Evolutionary conservation across 2,113 vertebrate genomes (phyloP), one percentile per base, ranked within the genome.

Genomic region (Bombycilla garrulus): DNA sequence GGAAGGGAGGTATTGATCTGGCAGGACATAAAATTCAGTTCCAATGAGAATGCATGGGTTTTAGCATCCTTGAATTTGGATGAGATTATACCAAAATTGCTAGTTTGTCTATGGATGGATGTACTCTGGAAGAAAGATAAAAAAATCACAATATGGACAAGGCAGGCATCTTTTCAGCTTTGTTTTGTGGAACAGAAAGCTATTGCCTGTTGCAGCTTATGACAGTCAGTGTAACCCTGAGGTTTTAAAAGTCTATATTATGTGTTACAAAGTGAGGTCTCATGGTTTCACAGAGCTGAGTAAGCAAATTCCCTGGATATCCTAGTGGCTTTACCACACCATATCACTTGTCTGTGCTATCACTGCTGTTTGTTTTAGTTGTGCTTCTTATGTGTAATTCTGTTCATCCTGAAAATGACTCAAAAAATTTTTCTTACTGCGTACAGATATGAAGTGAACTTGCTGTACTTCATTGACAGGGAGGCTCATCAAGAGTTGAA

Each of bases 211-310:
- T 93, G 64, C 60, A 84, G 47, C 47, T 90, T 53, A 26, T 74
- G 65, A 50, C 40, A 88, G 33, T 91, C 36, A 76, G 67, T 86
- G 51, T 70, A 95, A 40, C 79, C 38, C 56, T 97, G 87, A 94
- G 67, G 85, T 90, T 96, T 96, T 88, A 71, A 17, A 97, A 89
- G 80, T 71, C 85, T 94, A 16, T 85, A 89, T 93, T 96, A 82
- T 90, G 51, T 90, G 23, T 88, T 65, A 72, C 0, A 0, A 95
- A 91, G 70, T 82, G 54, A 81, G 94, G 89, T 61, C 94, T 93
- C 50, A 77, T 90, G 87, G 91, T 80, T 93, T 88, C 65, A 72
- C 57, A 93, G 79, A 94, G 90, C 80, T 92, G 91, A 94, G 28
- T 93, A 78, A 94, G 86, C 88, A 89, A 83, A 91, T 97, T 93